phyloP scores from a whole-genome alignment of 1,140 invertebrate genomes.

The Zaprionus vittiger region DNA sequence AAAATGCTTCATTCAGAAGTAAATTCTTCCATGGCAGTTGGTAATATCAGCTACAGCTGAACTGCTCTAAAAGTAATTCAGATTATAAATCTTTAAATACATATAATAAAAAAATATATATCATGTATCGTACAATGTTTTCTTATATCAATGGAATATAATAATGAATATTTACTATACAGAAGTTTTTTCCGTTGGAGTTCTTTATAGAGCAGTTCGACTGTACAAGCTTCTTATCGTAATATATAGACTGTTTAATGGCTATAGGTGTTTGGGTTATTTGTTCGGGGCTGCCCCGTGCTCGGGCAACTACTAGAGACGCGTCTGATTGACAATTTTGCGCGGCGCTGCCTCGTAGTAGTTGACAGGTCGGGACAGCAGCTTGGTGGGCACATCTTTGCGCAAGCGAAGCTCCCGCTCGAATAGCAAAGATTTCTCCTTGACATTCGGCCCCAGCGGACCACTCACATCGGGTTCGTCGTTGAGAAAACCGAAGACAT shows the following conservation, averaged over 20 bases:
- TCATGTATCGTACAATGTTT: not conserved
- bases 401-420: constrained; percentile 74
- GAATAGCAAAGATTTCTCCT: constrained; percentile 81
- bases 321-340: constrained; percentile 73
- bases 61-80: not conserved
- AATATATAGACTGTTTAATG: constrained; percentile 17
- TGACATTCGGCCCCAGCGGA: constrained; percentile 77
- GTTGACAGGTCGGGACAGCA: constrained; percentile 81
- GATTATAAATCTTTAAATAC: not conserved
- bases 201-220: constrained; percentile 18
- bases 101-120: not conserved
- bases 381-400: constrained; percentile 75
- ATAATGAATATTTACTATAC: not conserved
- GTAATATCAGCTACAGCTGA: constrained; percentile 37
- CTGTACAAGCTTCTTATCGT: constrained; percentile 23
- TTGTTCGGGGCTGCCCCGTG: constrained; percentile 58
- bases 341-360: constrained; percentile 79
- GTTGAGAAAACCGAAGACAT: constrained; percentile 86
- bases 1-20: not conserved
- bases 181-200: not conserved
- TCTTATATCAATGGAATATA: not conserved
- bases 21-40: not conserved
- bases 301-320: constrained; percentile 62
- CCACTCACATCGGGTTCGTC: constrained; percentile 84
- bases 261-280: constrained; percentile 25